A percentile compares a stretch with the other conserved stretches of the same genome.
Evolutionary conservation across 2,888 invertebrate genomes (phyloP).

Genomic region (Drosophila demipolita): DNA sequence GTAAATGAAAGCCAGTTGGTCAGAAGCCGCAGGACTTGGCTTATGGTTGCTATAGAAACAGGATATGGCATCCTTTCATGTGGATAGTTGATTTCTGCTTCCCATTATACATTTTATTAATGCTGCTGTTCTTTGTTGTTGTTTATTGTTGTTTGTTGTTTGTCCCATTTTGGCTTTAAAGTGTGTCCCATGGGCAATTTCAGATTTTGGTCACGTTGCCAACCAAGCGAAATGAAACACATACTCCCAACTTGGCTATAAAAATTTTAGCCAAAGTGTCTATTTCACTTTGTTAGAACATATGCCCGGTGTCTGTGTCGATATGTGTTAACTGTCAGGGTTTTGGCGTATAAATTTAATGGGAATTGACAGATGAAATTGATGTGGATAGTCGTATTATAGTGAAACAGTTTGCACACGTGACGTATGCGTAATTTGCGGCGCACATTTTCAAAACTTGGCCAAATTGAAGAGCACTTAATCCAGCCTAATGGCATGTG

Average conservation of each 20-base stretch:
- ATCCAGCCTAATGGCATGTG: background rate
- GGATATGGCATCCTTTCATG: background rate
- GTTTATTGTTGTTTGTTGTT: background rate
- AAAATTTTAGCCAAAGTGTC: conserved; percentile 41
- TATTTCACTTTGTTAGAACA: conserved; percentile 25
- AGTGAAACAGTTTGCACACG: conserved; percentile 10
- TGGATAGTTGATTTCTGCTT: too few relatives aligned
- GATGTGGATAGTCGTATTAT: conserved; percentile 32
- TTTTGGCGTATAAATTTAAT: conserved; percentile 23
- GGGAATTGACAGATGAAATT: conserved; percentile 38
- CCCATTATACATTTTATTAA: background rate
- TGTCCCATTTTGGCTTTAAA: conserved; percentile 27
- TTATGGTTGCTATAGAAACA: background rate
- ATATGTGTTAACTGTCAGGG: background rate
- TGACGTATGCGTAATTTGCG: conserved; percentile 50
- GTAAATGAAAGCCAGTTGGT: conserved; percentile 24
- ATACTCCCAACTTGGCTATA: conserved; percentile 44
- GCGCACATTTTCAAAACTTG: conserved; percentile 17
- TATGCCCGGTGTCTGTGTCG: background rate
- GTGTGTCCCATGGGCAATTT: conserved; percentile 11
- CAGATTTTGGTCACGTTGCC: conserved; percentile 59
- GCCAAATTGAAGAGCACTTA: conserved; percentile 11
- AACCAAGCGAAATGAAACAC: conserved; percentile 55
- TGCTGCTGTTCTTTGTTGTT: background rate
- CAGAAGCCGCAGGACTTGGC: background rate